Conservation (phyloP, 2,888 invertebrate genomes). For the Keiferia lycopersicella region DNA sequence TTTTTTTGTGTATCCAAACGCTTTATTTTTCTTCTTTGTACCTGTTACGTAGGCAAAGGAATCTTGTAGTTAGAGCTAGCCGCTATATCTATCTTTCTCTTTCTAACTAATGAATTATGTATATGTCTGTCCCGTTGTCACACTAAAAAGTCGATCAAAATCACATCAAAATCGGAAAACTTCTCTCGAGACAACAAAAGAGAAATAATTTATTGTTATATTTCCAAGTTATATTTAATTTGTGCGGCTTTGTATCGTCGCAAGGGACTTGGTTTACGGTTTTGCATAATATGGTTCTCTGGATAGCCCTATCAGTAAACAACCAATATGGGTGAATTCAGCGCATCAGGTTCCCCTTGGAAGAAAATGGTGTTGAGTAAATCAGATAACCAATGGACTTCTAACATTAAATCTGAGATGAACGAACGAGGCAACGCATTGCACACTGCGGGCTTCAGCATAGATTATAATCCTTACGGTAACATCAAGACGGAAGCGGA, state of each 20-base stretch:
- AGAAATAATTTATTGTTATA: not conserved
- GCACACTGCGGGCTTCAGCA: conserved; percentile 45
- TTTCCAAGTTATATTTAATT: not conserved
- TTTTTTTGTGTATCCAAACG: conserved; percentile 16
- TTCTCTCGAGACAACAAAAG: not conserved
- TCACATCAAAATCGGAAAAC: not conserved
- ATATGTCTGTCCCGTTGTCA: conserved; percentile 17
- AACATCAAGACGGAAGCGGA: conserved; percentile 49
- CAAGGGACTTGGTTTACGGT: not conserved
- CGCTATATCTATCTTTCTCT: not conserved
- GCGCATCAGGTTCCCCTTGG: conserved; percentile 65
- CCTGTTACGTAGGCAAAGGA: not conserved
- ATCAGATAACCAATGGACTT: conserved; percentile 67
- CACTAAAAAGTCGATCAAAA: not conserved
- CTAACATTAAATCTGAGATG: conserved; percentile 54
- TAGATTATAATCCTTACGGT: conserved; percentile 42
- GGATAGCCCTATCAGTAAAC: conserved; percentile 71
- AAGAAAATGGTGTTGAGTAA: conserved; percentile 73
- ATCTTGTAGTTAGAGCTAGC: not conserved
- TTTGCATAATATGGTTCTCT: conserved; percentile 65
- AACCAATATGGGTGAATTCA: conserved; percentile 77
- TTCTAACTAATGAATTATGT: not conserved
- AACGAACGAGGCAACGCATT: conserved; percentile 37
- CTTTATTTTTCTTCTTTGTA: not conserved
- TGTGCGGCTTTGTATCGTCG: not conserved